Percentiles rank a stretch among this genome's conserved stretches.
Conservation (phyloP, 1,140 invertebrate genomes). For the Procambarus clarkii region DNA sequence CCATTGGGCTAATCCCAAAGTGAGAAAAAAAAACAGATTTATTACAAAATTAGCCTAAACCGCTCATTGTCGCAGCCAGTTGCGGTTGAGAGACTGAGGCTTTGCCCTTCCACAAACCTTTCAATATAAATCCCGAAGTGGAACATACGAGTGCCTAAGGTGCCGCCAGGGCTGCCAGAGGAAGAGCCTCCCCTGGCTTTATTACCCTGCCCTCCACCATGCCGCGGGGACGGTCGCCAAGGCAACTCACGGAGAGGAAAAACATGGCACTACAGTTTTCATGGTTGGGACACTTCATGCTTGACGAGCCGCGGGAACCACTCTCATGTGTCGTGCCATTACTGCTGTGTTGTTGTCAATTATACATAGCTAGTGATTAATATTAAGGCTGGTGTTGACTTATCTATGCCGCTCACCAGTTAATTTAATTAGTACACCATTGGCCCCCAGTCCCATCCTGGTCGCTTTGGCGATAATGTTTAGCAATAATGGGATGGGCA, state of each 20-base stretch:
- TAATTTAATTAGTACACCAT: too few species aligned
- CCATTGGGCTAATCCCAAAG: too few species aligned
- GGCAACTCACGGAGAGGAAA: background rate
- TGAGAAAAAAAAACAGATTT: too few species aligned
- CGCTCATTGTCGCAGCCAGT: too few species aligned
- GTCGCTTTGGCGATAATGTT: too few species aligned
- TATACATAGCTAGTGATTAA: too few species aligned
- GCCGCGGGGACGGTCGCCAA: background rate
- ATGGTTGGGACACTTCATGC: background rate
- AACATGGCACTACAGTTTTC: background rate
- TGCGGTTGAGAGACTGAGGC: background rate
- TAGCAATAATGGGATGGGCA: too few species aligned
- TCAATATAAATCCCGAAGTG: background rate
- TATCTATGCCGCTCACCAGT: too few species aligned
- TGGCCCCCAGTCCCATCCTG: too few species aligned
- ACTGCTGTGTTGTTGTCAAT: too few species aligned
- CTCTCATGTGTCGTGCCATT: background rate
- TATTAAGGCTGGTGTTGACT: too few species aligned
- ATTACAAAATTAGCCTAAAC: too few species aligned
- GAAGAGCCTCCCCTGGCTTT: background rate
- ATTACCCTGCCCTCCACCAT: background rate
- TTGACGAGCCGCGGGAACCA: background rate
- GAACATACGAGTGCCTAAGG: background rate
- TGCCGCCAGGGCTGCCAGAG: background rate
- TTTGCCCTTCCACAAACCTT: background rate